These are phyloP conservation scores for Rhinichthys osculus DNA, from an alignment of 2,797 vertebrate species.

Conservation along the genomic window DNA sequence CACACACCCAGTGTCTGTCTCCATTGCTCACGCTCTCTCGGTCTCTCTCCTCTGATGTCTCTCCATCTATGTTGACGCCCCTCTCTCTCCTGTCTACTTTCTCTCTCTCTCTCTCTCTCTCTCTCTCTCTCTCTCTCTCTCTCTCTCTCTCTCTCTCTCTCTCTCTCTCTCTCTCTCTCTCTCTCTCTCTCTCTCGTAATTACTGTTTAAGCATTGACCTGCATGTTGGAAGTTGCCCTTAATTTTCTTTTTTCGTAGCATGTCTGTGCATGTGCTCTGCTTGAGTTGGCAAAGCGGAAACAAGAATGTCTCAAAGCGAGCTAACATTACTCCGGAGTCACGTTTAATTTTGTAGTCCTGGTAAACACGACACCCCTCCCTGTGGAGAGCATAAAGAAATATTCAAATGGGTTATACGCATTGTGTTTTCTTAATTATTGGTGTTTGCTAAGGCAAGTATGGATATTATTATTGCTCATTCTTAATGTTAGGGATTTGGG, in stretches of 20 bases:
- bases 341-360: not conserved
- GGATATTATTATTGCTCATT: not conserved
- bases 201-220: conserved; percentile 27
- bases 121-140: not conserved
- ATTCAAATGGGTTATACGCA: not conserved
- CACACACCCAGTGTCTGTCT: not conserved
- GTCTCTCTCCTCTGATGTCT: not conserved
- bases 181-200: conserved; percentile 13
- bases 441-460: not conserved
- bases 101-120: no score
- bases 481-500: conserved; percentile 2
- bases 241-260: not conserved
- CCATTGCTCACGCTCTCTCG: not conserved
- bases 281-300: not conserved
- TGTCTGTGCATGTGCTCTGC: conserved; percentile 25
- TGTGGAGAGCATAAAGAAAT: conserved; percentile 4
- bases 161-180: not conserved
- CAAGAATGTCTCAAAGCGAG: not conserved
- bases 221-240: conserved; percentile 36
- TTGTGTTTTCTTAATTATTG: conserved; percentile 16
- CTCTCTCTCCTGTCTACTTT: not conserved
- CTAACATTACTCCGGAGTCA: not conserved
- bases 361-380: not conserved
- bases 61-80: not conserved
- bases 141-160: not conserved